A percentile compares a stretch with the other conserved stretches of the same genome.
Conservation (phyloP, 2,888 invertebrate genomes). For the Tuta absoluta region DNA sequence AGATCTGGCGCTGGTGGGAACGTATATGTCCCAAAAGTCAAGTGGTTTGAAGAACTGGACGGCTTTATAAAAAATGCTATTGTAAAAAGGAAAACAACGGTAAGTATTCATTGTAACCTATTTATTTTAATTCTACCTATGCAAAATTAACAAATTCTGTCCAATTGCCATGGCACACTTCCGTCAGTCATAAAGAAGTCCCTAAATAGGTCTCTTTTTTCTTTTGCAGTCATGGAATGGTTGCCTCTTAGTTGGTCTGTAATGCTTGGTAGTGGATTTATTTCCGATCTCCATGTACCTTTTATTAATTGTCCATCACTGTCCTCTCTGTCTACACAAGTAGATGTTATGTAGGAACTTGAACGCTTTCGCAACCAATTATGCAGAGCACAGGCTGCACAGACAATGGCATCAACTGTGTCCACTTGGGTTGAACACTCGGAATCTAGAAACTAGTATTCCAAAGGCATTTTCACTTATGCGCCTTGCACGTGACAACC, state of each 20-base stretch:
- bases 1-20: conserved; percentile 36
- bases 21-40: conserved; percentile 34
- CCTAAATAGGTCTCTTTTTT: conserved; percentile 27
- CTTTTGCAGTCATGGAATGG: conserved; percentile 23
- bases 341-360: conserved; percentile 25
- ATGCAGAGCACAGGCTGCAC: conserved; percentile 6
- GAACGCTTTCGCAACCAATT: conserved; percentile 24
- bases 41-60: conserved; percentile 34
- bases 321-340: conserved; percentile 30
- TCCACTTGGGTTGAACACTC: conserved; percentile 28
- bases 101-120: conserved; percentile 1
- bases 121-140: conserved; percentile 4
- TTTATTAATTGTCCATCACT: conserved; percentile 26
- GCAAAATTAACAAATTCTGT: conserved; percentile 14
- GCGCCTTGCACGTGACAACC: conserved; percentile 37
- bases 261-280: conserved; percentile 26
- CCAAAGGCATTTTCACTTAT: conserved; percentile 38
- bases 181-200: conserved; percentile 31
- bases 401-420: conserved; percentile 1
- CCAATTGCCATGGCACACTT: conserved; percentile 20
- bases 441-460: conserved; percentile 33
- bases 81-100: conserved; percentile 34
- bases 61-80: conserved; percentile 34
- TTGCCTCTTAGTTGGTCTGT: conserved; percentile 18
- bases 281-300: conserved; percentile 32